phyloP scores from a whole-genome alignment of 2,113 vertebrate species.

The Asarcornis scutulata region DNA sequence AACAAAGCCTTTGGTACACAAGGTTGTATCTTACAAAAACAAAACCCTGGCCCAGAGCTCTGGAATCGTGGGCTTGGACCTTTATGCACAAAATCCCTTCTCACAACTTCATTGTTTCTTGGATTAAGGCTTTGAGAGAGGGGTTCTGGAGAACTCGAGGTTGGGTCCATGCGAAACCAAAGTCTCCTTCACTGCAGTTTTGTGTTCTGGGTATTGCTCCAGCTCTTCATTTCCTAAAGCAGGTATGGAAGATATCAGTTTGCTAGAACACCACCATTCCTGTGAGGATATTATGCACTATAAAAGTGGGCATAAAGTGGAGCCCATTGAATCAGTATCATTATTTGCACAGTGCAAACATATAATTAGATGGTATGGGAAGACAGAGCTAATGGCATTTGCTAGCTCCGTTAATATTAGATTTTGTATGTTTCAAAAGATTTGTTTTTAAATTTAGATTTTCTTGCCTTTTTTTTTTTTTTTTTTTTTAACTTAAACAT shows the following conservation, averaged over 20 bases:
- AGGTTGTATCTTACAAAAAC: neutral
- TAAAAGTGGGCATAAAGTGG: neutral
- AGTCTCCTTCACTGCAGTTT: neutral
- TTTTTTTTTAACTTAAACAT: neutral
- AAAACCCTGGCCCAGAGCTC: neutral
- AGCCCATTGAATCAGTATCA: rapidly evolving
- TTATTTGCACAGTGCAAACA: conserved; percentile 1
- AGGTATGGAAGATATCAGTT: neutral
- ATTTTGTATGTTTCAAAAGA: neutral
- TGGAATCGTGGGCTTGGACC: neutral
- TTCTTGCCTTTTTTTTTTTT: neutral
- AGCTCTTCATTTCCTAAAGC: neutral
- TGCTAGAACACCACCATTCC: rapidly evolving
- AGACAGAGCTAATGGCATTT: neutral
- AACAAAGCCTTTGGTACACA: neutral
- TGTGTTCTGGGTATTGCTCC: rapidly evolving
- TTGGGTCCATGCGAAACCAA: neutral
- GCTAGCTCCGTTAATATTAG: neutral
- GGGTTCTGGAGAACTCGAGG: neutral
- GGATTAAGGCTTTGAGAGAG: too few relatives aligned
- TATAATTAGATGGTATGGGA: neutral
- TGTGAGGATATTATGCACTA: neutral
- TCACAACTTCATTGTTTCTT: neutral
- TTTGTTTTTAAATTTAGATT: neutral
- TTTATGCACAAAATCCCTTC: neutral